Evolutionary conservation across 2,113 vertebrate genomes (phyloP).

Genomic region (Typhlomys cinereus): DNA sequence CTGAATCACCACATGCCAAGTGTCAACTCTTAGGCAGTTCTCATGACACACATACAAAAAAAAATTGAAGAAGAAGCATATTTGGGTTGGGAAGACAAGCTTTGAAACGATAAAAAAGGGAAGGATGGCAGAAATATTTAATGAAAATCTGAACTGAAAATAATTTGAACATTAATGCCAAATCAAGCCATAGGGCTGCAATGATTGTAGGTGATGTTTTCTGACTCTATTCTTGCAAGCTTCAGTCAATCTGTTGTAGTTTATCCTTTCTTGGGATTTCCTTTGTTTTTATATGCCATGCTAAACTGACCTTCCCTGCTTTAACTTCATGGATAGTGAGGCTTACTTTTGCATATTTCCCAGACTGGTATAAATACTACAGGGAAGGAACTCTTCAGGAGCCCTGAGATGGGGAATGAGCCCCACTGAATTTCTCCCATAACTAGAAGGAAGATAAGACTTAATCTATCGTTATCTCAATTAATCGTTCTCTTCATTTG

Average conservation of each 20-base stretch:
- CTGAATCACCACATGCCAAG: slow-evolving; percentile 82
- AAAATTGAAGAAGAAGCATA: neutral
- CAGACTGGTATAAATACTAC: neutral
- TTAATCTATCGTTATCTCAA: neutral
- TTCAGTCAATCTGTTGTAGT: neutral
- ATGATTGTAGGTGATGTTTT: neutral
- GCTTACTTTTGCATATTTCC: neutral
- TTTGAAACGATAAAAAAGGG: neutral
- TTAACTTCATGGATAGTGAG: neutral
- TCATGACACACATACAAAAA: slow-evolving; percentile 44
- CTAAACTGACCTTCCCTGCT: neutral
- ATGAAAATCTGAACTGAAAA: slow-evolving; percentile 44
- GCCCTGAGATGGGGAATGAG: neutral
- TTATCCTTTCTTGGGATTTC: neutral
- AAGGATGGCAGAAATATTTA: neutral
- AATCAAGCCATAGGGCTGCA: neutral
- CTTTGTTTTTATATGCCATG: neutral
- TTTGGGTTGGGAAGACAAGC: neutral
- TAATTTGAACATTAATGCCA: slow-evolving; percentile 7
- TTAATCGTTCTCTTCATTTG: neutral
- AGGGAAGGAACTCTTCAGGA: neutral
- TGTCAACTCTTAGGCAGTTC: slow-evolving; percentile 74
- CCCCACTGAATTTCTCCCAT: neutral
- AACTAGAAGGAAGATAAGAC: too few species aligned
- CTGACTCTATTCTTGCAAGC: neutral